phyloP scores from a whole-genome alignment of 2,888 invertebrate species.

The Gasteruption jaculator region DNA sequence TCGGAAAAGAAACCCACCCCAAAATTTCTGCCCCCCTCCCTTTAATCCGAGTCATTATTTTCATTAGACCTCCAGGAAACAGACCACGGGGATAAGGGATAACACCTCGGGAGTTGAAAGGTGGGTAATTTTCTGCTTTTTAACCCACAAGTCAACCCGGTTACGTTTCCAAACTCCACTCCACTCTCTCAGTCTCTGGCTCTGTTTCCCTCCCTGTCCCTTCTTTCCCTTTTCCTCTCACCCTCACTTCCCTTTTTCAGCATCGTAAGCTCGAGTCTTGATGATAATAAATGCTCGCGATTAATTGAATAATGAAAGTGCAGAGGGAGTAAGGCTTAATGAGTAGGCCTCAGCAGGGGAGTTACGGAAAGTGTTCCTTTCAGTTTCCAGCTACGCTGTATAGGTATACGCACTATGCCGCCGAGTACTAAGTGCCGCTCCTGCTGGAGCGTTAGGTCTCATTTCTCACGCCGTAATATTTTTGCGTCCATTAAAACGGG shows the following conservation, averaged over 20 bases:
- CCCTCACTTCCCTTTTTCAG: slow-evolving; percentile 35
- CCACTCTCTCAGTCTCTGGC: too few species aligned
- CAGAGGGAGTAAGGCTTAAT: slow-evolving; percentile 41
- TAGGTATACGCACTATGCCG: too few species aligned
- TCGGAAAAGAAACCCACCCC: too few species aligned
- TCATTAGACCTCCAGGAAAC: too few species aligned
- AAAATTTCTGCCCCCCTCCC: too few species aligned
- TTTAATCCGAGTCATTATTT: too few species aligned
- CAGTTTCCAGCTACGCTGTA: slow-evolving; percentile 27
- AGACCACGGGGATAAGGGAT: too few species aligned
- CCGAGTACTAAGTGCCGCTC: slow-evolving; percentile 32
- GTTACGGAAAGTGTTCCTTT: slow-evolving; percentile 29
- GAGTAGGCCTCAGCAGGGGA: slow-evolving; percentile 28
- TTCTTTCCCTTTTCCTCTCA: slow-evolving; percentile 18
- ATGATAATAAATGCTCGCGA: slow-evolving; percentile 40
- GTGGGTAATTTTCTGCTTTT: too few species aligned
- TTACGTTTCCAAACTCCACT: too few species aligned
- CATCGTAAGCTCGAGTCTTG: slow-evolving; percentile 25
- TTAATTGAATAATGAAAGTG: slow-evolving; percentile 47
- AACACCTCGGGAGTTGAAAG: too few species aligned
- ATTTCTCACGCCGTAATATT: slow-evolving; percentile 39
- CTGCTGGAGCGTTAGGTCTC: slow-evolving; percentile 33
- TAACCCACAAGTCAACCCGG: too few species aligned
- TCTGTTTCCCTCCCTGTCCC: slow-evolving; percentile 10
- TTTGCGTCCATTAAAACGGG: slow-evolving; percentile 40